phyloP scores from a whole-genome alignment of 2,888 invertebrate species.

The Mesopsocus fuscifrons region DNA sequence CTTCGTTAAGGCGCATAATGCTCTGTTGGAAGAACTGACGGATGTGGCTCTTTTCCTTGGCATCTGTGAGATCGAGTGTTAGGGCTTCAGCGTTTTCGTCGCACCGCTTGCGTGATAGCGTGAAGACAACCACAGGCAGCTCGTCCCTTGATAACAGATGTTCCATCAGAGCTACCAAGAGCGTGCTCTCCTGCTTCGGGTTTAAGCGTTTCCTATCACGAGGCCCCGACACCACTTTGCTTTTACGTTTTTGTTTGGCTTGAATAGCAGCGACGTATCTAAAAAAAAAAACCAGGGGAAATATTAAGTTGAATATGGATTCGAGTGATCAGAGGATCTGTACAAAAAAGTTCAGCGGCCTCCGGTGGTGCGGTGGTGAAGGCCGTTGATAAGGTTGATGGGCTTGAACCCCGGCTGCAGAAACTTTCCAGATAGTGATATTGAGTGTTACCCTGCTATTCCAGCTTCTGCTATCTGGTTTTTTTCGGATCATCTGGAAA shows the following conservation, averaged over 20 bases:
- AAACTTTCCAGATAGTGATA: no score
- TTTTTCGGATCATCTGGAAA: no score
- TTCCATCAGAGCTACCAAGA: slow-evolving; percentile 66
- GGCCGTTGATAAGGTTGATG: no score
- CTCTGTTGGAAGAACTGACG: slow-evolving; percentile 72
- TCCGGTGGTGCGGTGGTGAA: no score
- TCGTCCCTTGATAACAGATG: slow-evolving; percentile 64
- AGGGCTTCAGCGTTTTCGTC: slow-evolving; percentile 39
- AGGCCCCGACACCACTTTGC: slow-evolving; percentile 11
- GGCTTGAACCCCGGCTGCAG: no score
- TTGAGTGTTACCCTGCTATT: no score
- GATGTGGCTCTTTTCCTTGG: slow-evolving; percentile 68
- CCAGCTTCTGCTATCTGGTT: no score
- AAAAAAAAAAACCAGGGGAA: slow-evolving; percentile 8
- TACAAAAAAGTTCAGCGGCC: no score
- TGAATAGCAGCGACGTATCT: slow-evolving; percentile 20
- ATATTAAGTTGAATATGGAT: no score
- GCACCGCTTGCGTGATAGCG: slow-evolving; percentile 71
- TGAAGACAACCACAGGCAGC: slow-evolving; percentile 87
- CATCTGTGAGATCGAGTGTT: slow-evolving; percentile 57
- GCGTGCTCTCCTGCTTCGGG: slow-evolving; percentile 55
- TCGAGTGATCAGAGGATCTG: no score
- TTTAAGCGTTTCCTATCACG: slow-evolving; percentile 19
- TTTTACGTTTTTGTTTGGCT: slow-evolving; percentile 10
- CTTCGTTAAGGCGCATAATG: slow-evolving; percentile 59